phyloP scores from a whole-genome alignment of 2,888 invertebrate species.

The Netelia virgata region DNA sequence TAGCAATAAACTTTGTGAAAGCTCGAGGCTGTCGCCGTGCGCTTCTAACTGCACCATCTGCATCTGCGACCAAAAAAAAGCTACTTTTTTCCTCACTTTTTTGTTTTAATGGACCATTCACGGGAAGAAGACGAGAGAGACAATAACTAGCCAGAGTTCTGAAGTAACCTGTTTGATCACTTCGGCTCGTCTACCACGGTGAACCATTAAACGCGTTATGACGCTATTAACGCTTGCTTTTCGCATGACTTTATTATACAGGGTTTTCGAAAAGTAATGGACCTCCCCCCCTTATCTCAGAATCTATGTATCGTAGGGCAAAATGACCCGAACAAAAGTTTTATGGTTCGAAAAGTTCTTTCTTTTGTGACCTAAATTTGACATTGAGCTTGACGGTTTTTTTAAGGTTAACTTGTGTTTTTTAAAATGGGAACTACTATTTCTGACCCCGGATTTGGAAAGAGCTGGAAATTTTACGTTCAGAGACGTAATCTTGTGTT shows the following conservation, averaged over 20 bases:
- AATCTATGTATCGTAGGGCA: too few relatives aligned
- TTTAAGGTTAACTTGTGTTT: too few relatives aligned
- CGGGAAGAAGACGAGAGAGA: background rate
- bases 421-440: too few relatives aligned
- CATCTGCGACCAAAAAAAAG: conserved; percentile 26
- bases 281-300: too few relatives aligned
- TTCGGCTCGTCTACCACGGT: conserved; percentile 16
- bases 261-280: too few relatives aligned
- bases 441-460: too few relatives aligned
- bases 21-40: conserved; percentile 2
- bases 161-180: conserved; percentile 13
- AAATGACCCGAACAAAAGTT: too few relatives aligned
- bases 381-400: too few relatives aligned
- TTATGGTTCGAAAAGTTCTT: too few relatives aligned
- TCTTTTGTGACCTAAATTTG: too few relatives aligned
- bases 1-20: conserved; percentile 43
- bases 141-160: conserved; percentile 15
- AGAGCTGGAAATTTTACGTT: too few relatives aligned
- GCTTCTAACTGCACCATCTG: background rate
- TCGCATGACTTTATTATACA: background rate
- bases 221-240: conserved; percentile 15
- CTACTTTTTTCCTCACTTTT: background rate
- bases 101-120: conserved; percentile 4
- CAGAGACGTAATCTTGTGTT: too few relatives aligned
- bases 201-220: conserved; percentile 44